Conservation (phyloP, 2,888 invertebrate species). For the Euphydryas editha region DNA sequence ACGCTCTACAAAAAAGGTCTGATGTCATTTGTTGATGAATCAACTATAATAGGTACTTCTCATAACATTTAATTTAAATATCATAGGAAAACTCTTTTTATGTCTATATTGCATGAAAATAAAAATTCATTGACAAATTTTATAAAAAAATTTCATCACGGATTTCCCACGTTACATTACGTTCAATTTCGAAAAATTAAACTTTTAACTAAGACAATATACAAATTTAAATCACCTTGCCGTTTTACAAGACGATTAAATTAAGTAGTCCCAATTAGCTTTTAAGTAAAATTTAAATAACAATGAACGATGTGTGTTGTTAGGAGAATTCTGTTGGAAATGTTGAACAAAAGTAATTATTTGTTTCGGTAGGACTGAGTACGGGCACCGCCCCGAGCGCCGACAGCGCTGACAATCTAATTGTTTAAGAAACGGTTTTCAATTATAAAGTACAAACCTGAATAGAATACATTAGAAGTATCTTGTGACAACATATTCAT, state of each 20-base stretch:
- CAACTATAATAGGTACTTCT: no score
- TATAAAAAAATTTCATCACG: not conserved
- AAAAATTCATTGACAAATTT: no score
- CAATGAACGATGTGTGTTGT: slow-evolving; percentile 50
- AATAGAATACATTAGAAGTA: not conserved
- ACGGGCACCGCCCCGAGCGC: slow-evolving; percentile 46
- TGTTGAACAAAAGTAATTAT: slow-evolving; percentile 63
- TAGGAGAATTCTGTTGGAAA: slow-evolving; percentile 47
- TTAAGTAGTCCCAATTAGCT: slow-evolving; percentile 5
- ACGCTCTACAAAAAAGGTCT: no score
- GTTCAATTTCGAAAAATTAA: not conserved
- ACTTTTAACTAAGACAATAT: not conserved
- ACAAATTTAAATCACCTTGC: not conserved
- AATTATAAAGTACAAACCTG: slow-evolving; percentile 50
- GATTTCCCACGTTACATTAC: not conserved
- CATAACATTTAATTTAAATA: no score
- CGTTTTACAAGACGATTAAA: not conserved
- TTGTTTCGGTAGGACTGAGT: slow-evolving; percentile 60
- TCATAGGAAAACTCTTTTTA: no score
- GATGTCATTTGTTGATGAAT: no score
- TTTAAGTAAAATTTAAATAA: slow-evolving; percentile 20
- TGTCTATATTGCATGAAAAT: no score
- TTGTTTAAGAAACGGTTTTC: slow-evolving; percentile 66
- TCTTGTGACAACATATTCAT: not conserved
- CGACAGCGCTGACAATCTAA: slow-evolving; percentile 60